phyloP scores from a whole-genome alignment of 2,888 invertebrate species.

The Drosophila putrida region DNA sequence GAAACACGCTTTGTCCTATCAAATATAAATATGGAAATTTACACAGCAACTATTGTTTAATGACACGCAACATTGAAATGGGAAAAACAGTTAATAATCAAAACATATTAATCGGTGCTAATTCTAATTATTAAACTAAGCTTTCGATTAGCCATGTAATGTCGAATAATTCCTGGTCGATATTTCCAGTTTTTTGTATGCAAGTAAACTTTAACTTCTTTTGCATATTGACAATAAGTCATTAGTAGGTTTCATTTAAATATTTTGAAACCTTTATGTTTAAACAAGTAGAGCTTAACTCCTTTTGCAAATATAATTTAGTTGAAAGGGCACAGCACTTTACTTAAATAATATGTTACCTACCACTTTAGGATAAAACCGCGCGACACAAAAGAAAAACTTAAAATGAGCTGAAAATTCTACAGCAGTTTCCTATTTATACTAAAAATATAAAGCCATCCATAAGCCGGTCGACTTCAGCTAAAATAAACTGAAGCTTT shows the following conservation, averaged over 20 bases:
- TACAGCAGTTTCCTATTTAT: conserved; percentile 70
- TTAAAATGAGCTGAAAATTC: conserved; percentile 78
- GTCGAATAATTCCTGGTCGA: background rate
- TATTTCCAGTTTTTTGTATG: background rate
- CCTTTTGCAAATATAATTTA: background rate
- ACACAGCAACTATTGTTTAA: conserved; percentile 28
- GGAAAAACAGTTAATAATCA: conserved; percentile 19
- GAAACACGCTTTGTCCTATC: conserved; percentile 33
- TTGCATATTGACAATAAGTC: background rate
- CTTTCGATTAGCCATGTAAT: background rate
- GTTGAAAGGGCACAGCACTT: conserved; percentile 28
- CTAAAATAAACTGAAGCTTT: conserved; percentile 46
- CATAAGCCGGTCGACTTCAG: conserved; percentile 37
- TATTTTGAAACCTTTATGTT: background rate
- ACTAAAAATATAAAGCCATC: conserved; percentile 42
- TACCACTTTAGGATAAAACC: conserved; percentile 48
- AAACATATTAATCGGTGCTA: conserved; percentile 4
- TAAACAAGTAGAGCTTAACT: background rate
- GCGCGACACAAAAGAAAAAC: conserved; percentile 62
- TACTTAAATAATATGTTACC: conserved; percentile 27
- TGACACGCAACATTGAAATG: conserved; percentile 40
- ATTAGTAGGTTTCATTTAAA: background rate
- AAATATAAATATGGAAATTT: conserved; percentile 27
- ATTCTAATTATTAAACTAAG: background rate
- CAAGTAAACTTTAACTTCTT: background rate